Evolutionary conservation across 2,113 vertebrate genomes (phyloP), one percentile per base, ranked within the genome.

Genomic region (Myotis brandtii): DNA sequence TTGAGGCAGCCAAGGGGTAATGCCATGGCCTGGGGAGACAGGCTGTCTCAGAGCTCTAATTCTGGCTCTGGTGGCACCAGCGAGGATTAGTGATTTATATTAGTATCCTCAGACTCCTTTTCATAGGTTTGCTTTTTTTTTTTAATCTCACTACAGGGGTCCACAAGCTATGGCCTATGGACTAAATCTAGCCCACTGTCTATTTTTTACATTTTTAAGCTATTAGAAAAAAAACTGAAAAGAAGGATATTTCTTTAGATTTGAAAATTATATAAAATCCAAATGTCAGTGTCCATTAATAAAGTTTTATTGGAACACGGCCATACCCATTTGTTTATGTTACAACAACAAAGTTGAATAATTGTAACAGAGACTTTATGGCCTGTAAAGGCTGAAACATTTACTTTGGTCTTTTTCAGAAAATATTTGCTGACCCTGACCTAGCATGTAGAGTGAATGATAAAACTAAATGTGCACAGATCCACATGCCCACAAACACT

Each of bases 11-110:
- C 46, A 46, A 27, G 34, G 79, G 54, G 34, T 79, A 37, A 75
- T 86, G 73, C 56, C 84, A 79, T 2, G 54, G 46, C 62, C 48
- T 37, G 77, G 72, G 82, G 84, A 87, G 94, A 91, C 95, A 89
- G 82, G 20, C 86, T 95, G 93, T 96, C 94, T 91, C 87, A 34
- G 50, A 72, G 69, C 50, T 95, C 96, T 97, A 96, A 97, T 95
- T 97, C 75, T 80, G 86, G 89, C 50, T 75, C 56, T 18, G 46
- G 56, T 62, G 91, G 91, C 95, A 96, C 94, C 94, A 96, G 85
- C 27, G 8, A 72, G 93, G 94, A 96, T 94, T 96, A 97, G 69
- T 32, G 86, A 94, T 59, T 91, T 95, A 93, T 89, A 93, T 89
- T 89, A 32, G 20, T 84, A 67, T 83, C 86, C 85, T 70, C 37